Conservation (phyloP, 2,113 vertebrate genomes). For the Daphoenositta chrysoptera region DNA sequence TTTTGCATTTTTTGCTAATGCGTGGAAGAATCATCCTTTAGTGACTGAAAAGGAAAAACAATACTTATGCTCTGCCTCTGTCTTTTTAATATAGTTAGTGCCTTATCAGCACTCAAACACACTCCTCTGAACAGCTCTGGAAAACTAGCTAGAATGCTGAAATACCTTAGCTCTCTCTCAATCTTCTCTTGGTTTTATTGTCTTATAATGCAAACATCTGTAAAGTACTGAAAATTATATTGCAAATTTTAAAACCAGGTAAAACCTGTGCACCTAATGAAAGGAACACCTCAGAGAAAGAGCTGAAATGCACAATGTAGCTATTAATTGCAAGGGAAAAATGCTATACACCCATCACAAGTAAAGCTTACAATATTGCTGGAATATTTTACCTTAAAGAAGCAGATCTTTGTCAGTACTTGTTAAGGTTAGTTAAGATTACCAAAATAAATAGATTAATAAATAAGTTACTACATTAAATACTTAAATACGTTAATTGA, state of each 20-base stretch:
- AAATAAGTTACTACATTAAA: neutral
- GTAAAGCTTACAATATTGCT: neutral
- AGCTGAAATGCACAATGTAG: neutral
- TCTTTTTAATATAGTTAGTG: slow-evolving; percentile 52
- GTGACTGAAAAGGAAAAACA: slow-evolving; percentile 52
- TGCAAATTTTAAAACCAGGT: neutral
- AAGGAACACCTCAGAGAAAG: neutral
- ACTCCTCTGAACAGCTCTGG: slow-evolving; percentile 25
- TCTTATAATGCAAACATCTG: slow-evolving; percentile 2
- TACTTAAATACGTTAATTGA: neutral
- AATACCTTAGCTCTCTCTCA: slow-evolving; percentile 29
- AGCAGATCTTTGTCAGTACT: neutral
- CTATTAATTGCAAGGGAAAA: neutral
- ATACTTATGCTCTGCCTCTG: slow-evolving; percentile 15
- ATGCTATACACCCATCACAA: neutral
- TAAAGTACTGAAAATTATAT: neutral
- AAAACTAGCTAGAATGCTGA: slow-evolving; percentile 36
- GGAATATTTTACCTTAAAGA: neutral
- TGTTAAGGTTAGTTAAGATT: neutral
- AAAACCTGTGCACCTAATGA: neutral
- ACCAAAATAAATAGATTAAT: neutral
- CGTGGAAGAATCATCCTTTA: slow-evolving; percentile 14
- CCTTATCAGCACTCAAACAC: slow-evolving; percentile 59
- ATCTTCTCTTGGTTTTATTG: slow-evolving; percentile 25
- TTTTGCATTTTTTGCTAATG: slow-evolving; percentile 19